Percentiles rank a stretch among this genome's conserved stretches.
Conservation (phyloP, 1,140 invertebrate species). For the Macrobrachium rosenbergii region DNA sequence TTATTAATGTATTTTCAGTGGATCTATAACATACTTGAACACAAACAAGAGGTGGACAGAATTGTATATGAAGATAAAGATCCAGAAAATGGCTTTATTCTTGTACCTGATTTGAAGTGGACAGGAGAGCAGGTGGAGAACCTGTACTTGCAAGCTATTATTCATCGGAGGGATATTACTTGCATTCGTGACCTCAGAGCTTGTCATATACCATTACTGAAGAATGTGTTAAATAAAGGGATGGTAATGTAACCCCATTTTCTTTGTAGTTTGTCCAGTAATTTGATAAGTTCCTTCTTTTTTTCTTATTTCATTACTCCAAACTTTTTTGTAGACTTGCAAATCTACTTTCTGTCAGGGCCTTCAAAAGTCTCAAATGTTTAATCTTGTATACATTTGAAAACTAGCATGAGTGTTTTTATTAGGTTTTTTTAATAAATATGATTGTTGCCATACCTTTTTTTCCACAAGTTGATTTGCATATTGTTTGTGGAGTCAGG, state of each 20-base stretch:
- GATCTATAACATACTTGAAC: slow-evolving; percentile 96
- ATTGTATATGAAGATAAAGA: slow-evolving; percentile 89
- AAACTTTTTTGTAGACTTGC: background rate
- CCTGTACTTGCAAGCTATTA: slow-evolving; percentile 87
- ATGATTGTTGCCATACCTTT: too few species aligned
- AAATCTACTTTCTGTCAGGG: too few species aligned
- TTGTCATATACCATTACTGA: slow-evolving; percentile 85
- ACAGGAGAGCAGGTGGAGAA: slow-evolving; percentile 82
- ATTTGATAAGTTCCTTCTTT: slow-evolving; percentile 41
- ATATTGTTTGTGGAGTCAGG: too few species aligned
- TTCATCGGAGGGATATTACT: slow-evolving; percentile 80
- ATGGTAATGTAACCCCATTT: slow-evolving; percentile 73
- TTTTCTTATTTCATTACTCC: background rate
- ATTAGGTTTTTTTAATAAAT: too few species aligned
- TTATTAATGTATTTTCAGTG: slow-evolving; percentile 78
- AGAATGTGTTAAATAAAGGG: slow-evolving; percentile 83
- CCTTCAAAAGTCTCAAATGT: too few species aligned
- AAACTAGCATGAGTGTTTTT: too few species aligned
- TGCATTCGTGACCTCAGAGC: slow-evolving; percentile 86
- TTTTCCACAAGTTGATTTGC: too few species aligned
- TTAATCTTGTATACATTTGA: too few species aligned
- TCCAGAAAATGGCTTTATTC: slow-evolving; percentile 85
- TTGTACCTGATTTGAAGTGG: slow-evolving; percentile 96
- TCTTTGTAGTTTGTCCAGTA: background rate
- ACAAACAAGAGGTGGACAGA: slow-evolving; percentile 88